phyloP scores from a whole-genome alignment of 2,888 invertebrate species.

The Perizoma affinitatum region DNA sequence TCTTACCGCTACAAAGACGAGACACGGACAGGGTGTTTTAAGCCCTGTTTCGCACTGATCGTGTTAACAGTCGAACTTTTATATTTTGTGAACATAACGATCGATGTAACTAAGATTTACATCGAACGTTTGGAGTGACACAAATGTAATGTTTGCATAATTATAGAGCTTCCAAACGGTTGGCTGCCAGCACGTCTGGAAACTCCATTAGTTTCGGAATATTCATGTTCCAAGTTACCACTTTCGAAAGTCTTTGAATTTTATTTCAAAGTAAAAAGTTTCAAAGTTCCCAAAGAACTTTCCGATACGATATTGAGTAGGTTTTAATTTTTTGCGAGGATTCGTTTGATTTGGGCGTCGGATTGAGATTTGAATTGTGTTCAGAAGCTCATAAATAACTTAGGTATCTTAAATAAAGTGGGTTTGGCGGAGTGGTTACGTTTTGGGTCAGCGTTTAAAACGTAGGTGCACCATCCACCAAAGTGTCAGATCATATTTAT shows the following conservation, averaged over 20 bases:
- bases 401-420: slow-evolving; percentile 14
- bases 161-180: no score
- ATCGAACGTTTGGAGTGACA: no score
- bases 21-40: no score
- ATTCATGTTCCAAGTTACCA: slow-evolving; percentile 50
- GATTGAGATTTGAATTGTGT: slow-evolving; percentile 27
- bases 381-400: slow-evolving; percentile 28
- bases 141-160: no score
- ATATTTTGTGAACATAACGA: no score
- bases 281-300: slow-evolving; percentile 20
- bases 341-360: slow-evolving; percentile 17
- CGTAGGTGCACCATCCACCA: slow-evolving; percentile 1
- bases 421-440: slow-evolving; percentile 11
- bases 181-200: no score
- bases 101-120: no score
- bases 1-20: no score
- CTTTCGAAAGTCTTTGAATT: slow-evolving; percentile 41
- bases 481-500: neutral
- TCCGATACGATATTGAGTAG: slow-evolving; percentile 21
- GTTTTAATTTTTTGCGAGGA: slow-evolving; percentile 15
- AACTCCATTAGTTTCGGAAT: slow-evolving; percentile 43
- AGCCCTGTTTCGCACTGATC: no score
- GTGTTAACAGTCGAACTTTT: no score
- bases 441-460: slow-evolving; percentile 10
- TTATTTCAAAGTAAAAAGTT: slow-evolving; percentile 36